Conservation (phyloP, 2,797 vertebrate species). For the Jordanella pulchra region DNA sequence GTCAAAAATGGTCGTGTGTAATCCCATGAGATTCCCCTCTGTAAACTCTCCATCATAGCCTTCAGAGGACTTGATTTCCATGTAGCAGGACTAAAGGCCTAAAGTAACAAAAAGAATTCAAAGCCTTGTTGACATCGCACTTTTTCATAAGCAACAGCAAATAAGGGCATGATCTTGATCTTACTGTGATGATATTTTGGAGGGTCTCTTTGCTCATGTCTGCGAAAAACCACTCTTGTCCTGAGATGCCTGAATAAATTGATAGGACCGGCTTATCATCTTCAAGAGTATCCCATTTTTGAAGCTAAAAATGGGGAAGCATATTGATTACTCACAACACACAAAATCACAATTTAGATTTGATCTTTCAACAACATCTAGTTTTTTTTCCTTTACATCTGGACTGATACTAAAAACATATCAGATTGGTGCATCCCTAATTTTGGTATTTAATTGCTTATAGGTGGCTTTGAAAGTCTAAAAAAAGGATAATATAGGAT, state of each 20-base stretch:
- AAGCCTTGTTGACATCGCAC: background rate
- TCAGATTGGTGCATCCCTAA: too few species aligned
- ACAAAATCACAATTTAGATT: too few species aligned
- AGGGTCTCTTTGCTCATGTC: constrained; percentile 78
- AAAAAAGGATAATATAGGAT: too few species aligned
- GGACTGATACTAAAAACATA: too few species aligned
- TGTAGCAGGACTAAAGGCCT: constrained; percentile 69
- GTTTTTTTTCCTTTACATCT: too few species aligned
- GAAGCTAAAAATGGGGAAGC: constrained; percentile 72
- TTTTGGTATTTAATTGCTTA: too few species aligned
- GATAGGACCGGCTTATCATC: constrained; percentile 76
- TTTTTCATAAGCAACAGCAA: background rate
- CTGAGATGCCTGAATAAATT: constrained; percentile 73
- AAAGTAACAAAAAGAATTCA: constrained; percentile 18
- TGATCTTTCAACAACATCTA: too few species aligned
- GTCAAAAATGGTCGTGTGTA: constrained; percentile 69
- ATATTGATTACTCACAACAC: background rate
- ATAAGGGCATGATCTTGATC: background rate
- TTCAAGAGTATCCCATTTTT: constrained; percentile 80
- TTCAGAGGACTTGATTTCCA: constrained; percentile 66
- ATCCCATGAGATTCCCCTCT: constrained; percentile 72
- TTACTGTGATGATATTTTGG: constrained; percentile 73
- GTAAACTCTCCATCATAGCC: constrained; percentile 65
- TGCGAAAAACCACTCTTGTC: constrained; percentile 82
- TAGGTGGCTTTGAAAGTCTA: too few species aligned